phyloP scores from a whole-genome alignment of 2,797 vertebrate species.

The Alca torda region DNA sequence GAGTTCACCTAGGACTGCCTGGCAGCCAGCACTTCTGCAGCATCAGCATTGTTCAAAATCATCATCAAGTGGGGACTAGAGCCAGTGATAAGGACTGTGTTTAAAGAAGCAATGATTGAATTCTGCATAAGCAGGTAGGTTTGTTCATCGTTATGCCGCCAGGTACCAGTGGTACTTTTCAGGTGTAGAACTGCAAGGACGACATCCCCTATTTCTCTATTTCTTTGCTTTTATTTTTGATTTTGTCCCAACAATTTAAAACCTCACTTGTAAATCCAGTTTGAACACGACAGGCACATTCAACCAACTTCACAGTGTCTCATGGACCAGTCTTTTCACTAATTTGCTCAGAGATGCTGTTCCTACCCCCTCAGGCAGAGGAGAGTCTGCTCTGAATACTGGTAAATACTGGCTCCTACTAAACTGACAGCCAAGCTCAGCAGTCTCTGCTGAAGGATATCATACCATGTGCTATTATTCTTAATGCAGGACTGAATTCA shows the following conservation, averaged over 20 bases:
- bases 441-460: not conserved
- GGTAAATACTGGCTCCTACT: not conserved
- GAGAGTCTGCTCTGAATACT: not conserved
- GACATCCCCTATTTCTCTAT: not conserved
- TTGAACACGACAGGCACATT: not conserved
- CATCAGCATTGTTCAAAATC: not conserved
- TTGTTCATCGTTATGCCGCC: not conserved
- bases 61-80: not conserved
- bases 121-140: not conserved
- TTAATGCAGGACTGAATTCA: constrained; percentile 29
- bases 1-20: not conserved
- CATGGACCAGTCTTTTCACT: not conserved
- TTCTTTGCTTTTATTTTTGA: not conserved
- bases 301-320: not conserved
- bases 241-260: not conserved
- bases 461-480: not conserved
- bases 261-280: not conserved
- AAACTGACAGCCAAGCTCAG: not conserved
- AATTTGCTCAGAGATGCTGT: not conserved
- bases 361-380: not conserved
- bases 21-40: not conserved
- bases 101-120: not conserved
- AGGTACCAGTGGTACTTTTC: not conserved
- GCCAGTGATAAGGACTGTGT: not conserved
- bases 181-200: not conserved